Base-by-base conservation (phyloP, 2,797 vertebrate species). In the Mastacembelus armatus region DNA sequence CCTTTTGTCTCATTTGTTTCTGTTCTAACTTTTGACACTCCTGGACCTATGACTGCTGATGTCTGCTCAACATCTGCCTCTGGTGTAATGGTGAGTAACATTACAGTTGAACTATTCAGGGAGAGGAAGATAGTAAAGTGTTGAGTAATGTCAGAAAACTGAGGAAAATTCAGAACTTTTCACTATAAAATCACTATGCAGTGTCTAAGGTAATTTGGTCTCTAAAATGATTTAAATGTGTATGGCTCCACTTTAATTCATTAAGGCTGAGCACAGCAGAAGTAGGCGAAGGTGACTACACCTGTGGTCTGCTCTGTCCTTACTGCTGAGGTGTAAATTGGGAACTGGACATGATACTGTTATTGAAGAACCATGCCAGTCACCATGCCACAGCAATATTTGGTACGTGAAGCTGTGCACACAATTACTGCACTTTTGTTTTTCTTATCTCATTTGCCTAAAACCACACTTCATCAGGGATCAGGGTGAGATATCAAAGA, bases 31-130 rank as follows among this genome's bases (percentile, higher is more conserved):
- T 38, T 10, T 42, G 10, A 27, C 18, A 1, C 39, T 61, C 0
- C 3, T 39, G 61, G 43, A 44, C 18, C 21, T 6, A 8, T 6
- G 24, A 35, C 45, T 15, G 45, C 57, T 48, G 56, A 40, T 32
- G 40, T 39, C 54, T 16, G 10, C 24, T 49, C 26, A 48, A 26
- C 22, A 1, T 19, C 24, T 43, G 38, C 36, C 14, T 4, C 14
- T 44, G 29, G 47, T 15, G 15, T 21, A 22, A 49, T n/a, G 65
- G 76, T 73, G 55, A 74, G 65, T 74, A 57, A 29, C 18, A 26
- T 42, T 7, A 11, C 18, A 69, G 38, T 32, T 62, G 1, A 30
- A 51, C 15, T 39, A 32, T 10, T 24, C 29, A n/a, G n/a, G n/a
- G n/a, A 30, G 26, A 19, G 15, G 29, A 8, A 40, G 36, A 36